Base-by-base conservation (phyloP, 2,888 invertebrate species). In the Trisateles emortualis region DNA sequence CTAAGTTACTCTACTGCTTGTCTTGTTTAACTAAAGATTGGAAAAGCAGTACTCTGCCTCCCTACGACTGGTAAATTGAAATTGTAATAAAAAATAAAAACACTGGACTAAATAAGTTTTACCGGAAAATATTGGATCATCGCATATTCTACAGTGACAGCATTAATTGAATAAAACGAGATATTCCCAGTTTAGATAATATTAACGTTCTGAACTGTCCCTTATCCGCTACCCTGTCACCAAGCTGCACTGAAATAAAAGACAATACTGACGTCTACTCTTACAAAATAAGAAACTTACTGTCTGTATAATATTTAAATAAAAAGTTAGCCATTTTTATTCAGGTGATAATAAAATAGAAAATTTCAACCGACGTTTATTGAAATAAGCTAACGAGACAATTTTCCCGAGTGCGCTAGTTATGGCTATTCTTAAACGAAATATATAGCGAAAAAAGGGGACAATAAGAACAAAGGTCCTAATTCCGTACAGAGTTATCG, bases 381-480 rank as follows among this genome's bases (percentile, higher is more conserved):
- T 67, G 72, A 67, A 69, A 79, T 74, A 70, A 73, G 62, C 71
- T 83, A 84, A 83, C 79, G 79, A 83, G 80, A 80, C 78, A 72
- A 68, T 76, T 66, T 72, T 68, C 64, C 59, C 61, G 70, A 81
- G 57, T 61, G 68, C 65, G 67, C 76, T 72, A 79, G 80, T 79
- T 79, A 79, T 73, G 66, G 74, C 71, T 60, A 73, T 83, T 79
- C 71, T 78, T 77, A 64, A 70, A 59, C 58, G 64, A 59, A 74
- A 76, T 59, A 76, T 59, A 46, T 59, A 60, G 66, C 57, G 52
- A 54, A 73, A 70, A 76, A 74, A 60, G 38, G 61, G 44, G 63
- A 76, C 67, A 77, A 76, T 79, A 81, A 79, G 79, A 81, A 87
- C 83, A 87, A 86, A 84, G 80, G 78, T 81, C 81, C 84, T 88